phyloP scores from a whole-genome alignment of 2,113 vertebrate genomes.

The Halcyon malimbica region DNA sequence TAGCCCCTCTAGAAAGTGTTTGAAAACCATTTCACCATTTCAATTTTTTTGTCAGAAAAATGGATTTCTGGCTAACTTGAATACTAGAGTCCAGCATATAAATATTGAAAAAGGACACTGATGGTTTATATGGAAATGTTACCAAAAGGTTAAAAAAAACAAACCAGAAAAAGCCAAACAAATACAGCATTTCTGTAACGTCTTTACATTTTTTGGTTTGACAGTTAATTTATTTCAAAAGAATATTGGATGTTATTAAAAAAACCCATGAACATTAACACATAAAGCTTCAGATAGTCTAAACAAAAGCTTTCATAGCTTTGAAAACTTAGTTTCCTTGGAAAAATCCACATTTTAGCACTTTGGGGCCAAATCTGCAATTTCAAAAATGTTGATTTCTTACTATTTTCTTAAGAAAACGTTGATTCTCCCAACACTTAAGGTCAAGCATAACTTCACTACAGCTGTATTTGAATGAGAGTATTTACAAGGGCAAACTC shows the following conservation, averaged over 20 bases:
- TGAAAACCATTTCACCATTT: background rate
- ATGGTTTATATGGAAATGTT: background rate
- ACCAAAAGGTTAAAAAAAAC: background rate
- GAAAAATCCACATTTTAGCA: background rate
- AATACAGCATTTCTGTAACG: background rate
- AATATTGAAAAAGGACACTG: background rate
- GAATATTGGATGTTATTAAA: background rate
- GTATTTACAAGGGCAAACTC: slow-evolving; percentile 29
- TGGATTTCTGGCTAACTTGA: background rate
- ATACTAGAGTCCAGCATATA: background rate
- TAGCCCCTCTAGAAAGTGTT: background rate
- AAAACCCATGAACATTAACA: background rate
- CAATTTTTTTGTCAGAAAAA: background rate
- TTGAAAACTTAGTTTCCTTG: background rate
- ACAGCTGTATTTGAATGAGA: background rate
- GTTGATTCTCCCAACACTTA: background rate
- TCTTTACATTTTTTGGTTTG: background rate
- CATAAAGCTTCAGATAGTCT: background rate
- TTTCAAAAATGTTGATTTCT: background rate
- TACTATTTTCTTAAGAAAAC: background rate
- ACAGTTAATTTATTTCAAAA: background rate
- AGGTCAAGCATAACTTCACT: background rate
- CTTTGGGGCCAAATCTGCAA: background rate
- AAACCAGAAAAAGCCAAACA: background rate
- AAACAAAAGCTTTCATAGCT: background rate